phyloP scores from a whole-genome alignment of 2,113 vertebrate species.

The Porphyrio hochstetteri region DNA sequence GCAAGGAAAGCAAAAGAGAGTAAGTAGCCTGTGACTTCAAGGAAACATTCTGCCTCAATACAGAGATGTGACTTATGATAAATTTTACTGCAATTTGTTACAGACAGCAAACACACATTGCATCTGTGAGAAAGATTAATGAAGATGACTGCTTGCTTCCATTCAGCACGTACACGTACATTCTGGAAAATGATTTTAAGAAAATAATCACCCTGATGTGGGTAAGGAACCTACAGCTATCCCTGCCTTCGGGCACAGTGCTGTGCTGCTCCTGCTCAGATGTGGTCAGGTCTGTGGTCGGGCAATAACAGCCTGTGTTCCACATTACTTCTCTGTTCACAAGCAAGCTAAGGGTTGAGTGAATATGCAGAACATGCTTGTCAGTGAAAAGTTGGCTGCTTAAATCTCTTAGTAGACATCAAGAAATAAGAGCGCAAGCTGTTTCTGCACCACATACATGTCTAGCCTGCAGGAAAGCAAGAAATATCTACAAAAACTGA shows the following conservation, averaged over 20 bases:
- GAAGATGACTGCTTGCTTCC: background rate
- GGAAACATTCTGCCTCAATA: background rate
- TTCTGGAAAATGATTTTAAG: background rate
- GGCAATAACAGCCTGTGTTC: background rate
- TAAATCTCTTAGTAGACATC: background rate
- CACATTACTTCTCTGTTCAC: background rate
- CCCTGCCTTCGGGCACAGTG: background rate
- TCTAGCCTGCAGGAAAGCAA: background rate
- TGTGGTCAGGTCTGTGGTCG: background rate
- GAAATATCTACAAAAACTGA: background rate
- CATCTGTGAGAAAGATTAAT: background rate
- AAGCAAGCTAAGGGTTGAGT: background rate
- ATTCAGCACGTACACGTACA: background rate
- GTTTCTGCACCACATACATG: background rate
- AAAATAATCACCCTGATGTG: background rate
- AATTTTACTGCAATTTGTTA: background rate
- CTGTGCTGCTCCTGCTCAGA: background rate
- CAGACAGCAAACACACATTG: background rate
- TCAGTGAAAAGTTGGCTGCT: background rate
- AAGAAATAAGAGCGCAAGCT: background rate
- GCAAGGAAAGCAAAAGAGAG: background rate
- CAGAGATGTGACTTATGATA: background rate
- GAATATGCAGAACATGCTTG: background rate
- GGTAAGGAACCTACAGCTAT: background rate
- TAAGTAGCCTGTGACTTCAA: background rate